Evolutionary conservation across 2,797 vertebrate genomes (phyloP), one percentile per base, ranked within the genome.

Genomic region (Acanthurus tractus): DNA sequence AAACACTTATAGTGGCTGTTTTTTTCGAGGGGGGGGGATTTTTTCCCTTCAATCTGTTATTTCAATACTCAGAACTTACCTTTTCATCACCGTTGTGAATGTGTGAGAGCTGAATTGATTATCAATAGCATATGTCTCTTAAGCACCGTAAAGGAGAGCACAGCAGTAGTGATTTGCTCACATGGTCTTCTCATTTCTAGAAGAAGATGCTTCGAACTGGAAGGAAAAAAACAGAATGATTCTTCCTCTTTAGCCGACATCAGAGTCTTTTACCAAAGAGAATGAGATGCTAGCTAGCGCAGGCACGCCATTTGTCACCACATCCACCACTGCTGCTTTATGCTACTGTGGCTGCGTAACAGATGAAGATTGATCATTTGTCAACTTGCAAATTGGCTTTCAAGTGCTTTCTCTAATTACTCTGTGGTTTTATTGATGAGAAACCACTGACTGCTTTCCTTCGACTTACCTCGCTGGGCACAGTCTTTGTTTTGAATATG

Each of bases 331-430:
- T 49, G 85, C 75, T 57, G 79, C 87, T 90, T 83, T 67, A 89
- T 79, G 90, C 81, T 59, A 73, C 79, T 70, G 82, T 87, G 87
- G 83, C 78, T 62, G 75, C 65, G 64, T 86, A 82, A 75, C 88
- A 92, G 93, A 94, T 93, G 91, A 93, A 94, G 92, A 94, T 94
- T 92, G 92, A 94, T 93, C 86, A 93, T 93, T 94, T 93, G 93
- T 93, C 92, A 93, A 88, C 87, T 87, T 9, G 76, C 90, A 94
- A 94, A 94, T 94, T 93, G 89, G 88, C 92, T 93, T 94, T 94
- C 91, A 92, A 94, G 89, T 88, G 90, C 89, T 92, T 92, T 90
- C 88, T 90, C 91, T 93, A 93, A 94, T 94, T 94, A 93, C 89
- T 88, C 83, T 86, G 91, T 89, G 89, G 89, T 90, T 93, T 93